Percentiles rank a stretch among this genome's conserved stretches.
Evolutionary conservation across 2,113 vertebrate genomes (phyloP).

Genomic region (Ceratotherium simum): DNA sequence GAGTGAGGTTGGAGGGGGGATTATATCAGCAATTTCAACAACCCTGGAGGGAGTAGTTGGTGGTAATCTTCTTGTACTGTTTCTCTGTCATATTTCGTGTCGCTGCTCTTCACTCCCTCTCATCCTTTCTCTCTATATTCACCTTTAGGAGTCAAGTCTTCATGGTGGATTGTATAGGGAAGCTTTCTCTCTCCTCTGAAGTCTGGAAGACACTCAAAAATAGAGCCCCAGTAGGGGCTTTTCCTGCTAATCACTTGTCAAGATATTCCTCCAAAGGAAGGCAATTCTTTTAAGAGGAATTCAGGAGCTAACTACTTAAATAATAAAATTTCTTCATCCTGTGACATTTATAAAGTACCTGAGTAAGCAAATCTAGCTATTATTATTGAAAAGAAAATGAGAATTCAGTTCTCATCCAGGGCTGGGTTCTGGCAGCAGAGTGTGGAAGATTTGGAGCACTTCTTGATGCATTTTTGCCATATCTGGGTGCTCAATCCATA

Average conservation of each 20-base stretch:
- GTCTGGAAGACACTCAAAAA: background rate
- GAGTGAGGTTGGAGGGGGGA: background rate
- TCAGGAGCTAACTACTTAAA: slow-evolving; percentile 5
- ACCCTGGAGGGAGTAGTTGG: background rate
- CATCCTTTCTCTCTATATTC: background rate
- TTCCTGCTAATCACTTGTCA: background rate
- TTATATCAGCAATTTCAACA: background rate
- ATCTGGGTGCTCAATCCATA: background rate
- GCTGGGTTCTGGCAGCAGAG: background rate
- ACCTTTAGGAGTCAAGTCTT: background rate
- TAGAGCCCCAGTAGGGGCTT: background rate
- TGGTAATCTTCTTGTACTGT: too few relatives aligned
- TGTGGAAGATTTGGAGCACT: background rate
- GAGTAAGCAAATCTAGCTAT: slow-evolving; percentile 3
- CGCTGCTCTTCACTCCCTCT: background rate
- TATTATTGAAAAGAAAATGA: background rate
- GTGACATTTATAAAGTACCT: slow-evolving; percentile 7
- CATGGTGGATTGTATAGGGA: background rate
- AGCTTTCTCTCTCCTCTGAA: background rate
- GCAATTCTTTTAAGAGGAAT: slow-evolving; percentile 27
- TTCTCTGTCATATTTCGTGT: fast-evolving
- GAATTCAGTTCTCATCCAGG: background rate
- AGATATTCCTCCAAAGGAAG: background rate
- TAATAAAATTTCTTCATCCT: background rate
- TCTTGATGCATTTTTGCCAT: background rate